These are phyloP conservation scores for Drosophila tropicalis DNA, from an alignment of 1,140 invertebrate genomes.

Conservation along the genomic window DNA sequence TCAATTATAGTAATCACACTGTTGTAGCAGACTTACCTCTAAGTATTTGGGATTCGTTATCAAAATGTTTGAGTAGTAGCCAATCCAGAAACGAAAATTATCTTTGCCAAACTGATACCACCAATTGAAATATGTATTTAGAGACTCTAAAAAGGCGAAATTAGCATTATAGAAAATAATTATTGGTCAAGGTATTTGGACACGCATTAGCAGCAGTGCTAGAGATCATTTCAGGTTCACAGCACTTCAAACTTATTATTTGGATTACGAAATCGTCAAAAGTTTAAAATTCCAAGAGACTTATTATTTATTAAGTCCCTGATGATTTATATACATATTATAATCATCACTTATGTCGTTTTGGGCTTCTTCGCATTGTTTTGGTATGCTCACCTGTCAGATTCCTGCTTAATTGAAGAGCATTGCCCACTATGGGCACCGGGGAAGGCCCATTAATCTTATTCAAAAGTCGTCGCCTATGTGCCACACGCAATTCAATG, in stretches of 20 bases:
- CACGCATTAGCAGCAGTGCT: background rate
- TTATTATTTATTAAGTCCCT: no score
- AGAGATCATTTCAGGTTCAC: background rate
- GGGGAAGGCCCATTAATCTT: slow-evolving; percentile 57
- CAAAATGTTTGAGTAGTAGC: slow-evolving; percentile 60
- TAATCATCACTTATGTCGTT: slow-evolving; percentile 61
- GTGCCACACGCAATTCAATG: slow-evolving; percentile 52
- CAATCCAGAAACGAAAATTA: slow-evolving; percentile 69
- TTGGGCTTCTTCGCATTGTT: slow-evolving; percentile 17
- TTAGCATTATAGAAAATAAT: no score
- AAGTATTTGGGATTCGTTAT: slow-evolving; percentile 64
- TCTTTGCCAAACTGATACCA: slow-evolving; percentile 52
- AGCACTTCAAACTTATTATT: slow-evolving; percentile 3
- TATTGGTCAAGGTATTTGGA: background rate
- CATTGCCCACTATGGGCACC: slow-evolving; percentile 69
- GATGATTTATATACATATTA: background rate
- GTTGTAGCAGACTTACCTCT: slow-evolving; percentile 46
- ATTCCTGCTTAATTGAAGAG: slow-evolving; percentile 68
- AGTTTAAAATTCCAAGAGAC: background rate
- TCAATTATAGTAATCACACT: no score
- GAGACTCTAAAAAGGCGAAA: slow-evolving; percentile 41
- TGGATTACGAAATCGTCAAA: background rate
- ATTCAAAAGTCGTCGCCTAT: slow-evolving; percentile 37
- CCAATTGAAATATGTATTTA: slow-evolving; percentile 61
- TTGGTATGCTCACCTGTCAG: slow-evolving; percentile 56